phyloP scores from a whole-genome alignment of 2,113 vertebrate species.

The Takifugu bimaculatus region DNA sequence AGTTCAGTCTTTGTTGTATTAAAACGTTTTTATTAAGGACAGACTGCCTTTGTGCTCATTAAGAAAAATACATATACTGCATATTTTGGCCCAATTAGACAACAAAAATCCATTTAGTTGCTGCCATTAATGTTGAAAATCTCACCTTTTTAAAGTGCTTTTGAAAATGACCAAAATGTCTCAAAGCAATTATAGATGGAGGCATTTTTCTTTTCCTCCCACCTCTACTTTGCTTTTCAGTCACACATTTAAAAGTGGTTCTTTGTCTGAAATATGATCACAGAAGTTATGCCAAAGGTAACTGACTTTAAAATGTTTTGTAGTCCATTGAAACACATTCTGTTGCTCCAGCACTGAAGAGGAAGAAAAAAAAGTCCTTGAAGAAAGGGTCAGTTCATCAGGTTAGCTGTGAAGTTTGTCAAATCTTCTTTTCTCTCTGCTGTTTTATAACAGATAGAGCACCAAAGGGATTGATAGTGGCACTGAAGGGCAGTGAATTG shows the following conservation, averaged over 20 bases:
- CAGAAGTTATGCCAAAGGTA: too few species aligned
- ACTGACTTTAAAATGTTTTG: too few species aligned
- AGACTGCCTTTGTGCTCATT: constrained; percentile 18
- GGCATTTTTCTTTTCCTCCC: not conserved
- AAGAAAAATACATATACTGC: not conserved
- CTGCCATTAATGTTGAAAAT: constrained; percentile 5
- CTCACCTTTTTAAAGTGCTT: constrained; percentile 58
- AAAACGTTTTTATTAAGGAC: constrained; percentile 43
- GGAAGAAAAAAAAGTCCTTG: constrained; percentile 9
- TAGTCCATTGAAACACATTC: not conserved
- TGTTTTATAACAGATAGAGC: not conserved
- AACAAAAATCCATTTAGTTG: constrained; percentile 1
- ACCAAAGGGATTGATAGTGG: not conserved
- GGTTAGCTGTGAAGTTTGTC: constrained; percentile 6
- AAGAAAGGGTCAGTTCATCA: constrained; percentile 35
- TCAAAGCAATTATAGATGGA: constrained; percentile 6
- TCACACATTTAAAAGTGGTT: constrained; percentile 1
- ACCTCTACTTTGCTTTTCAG: constrained; percentile 2
- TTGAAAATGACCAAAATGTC: constrained; percentile 23
- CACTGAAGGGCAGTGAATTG: constrained; percentile 1
- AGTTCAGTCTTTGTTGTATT: constrained; percentile 1
- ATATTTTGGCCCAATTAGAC: constrained; percentile 25
- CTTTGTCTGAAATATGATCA: not conserved
- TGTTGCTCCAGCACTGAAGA: constrained; percentile 5
- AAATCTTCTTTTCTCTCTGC: not conserved